These are phyloP conservation scores for Epizoanthus rinbou DNA, from an alignment of 92 coral and sea anemone genomes.

Conservation along the genomic window DNA sequence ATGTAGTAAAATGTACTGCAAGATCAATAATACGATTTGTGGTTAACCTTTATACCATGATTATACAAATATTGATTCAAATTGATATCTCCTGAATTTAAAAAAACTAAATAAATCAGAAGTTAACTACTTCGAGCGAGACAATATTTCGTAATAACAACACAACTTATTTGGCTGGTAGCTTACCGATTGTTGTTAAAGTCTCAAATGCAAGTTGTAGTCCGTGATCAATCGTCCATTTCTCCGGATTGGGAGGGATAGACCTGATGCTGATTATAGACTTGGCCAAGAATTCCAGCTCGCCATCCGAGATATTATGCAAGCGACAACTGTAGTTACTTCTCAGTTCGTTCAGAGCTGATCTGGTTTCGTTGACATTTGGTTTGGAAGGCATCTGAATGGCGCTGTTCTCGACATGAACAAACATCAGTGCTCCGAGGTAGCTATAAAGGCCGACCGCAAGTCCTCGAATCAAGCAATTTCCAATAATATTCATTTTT, in stretches of 20 bases:
- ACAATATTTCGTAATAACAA: no score
- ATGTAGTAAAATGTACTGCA: no score
- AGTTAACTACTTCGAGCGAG: no score
- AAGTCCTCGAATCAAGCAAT: background rate
- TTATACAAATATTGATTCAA: no score
- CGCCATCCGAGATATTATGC: constrained; percentile 7
- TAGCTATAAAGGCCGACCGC: background rate
- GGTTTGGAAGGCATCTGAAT: background rate
- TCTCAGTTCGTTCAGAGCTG: constrained; percentile 10
- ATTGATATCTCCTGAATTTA: no score
- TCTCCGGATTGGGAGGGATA: background rate
- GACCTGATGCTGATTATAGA: background rate
- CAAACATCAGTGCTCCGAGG: constrained; percentile 19
- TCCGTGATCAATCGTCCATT: background rate
- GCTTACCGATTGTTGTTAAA: constrained; percentile 23
- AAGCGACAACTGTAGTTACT: constrained; percentile 2
- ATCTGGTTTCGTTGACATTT: constrained; percentile 1
- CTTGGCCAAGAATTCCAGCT: constrained; percentile 9
- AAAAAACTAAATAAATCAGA: no score
- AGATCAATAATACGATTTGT: no score
- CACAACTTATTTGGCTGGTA: no score
- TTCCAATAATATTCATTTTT: background rate
- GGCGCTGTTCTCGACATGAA: constrained; percentile 18
- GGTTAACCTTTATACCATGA: no score
- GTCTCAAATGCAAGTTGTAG: constrained; percentile 19